phyloP scores from a whole-genome alignment of 2,888 invertebrate species.

The Leucozona laternaria region DNA sequence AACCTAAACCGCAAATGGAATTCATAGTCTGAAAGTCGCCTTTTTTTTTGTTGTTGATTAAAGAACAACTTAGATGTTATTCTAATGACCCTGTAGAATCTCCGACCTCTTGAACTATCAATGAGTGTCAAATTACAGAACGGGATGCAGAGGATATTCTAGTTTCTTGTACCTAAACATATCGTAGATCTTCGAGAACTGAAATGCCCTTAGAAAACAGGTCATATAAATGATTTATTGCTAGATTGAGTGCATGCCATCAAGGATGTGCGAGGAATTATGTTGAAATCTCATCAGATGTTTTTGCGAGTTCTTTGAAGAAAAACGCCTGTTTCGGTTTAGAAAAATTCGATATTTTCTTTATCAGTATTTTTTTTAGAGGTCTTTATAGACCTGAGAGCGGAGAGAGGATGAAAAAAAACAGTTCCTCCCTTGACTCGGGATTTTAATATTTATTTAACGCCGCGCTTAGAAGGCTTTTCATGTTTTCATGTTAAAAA shows the following conservation, averaged over 20 bases:
- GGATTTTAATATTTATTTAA: too few species aligned
- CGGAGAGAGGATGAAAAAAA: too few species aligned
- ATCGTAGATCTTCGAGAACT: slow-evolving; percentile 16
- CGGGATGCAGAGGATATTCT: slow-evolving; percentile 3
- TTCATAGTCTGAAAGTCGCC: slow-evolving; percentile 66
- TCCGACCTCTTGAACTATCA: slow-evolving; percentile 47
- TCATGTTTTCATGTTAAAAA: too few species aligned
- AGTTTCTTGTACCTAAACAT: neutral
- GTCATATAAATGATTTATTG: slow-evolving; percentile 57
- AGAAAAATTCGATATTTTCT: neutral
- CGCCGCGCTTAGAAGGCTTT: too few species aligned
- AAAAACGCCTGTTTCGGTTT: neutral
- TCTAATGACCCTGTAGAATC: slow-evolving; percentile 55
- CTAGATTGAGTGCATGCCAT: slow-evolving; percentile 10
- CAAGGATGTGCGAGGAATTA: neutral
- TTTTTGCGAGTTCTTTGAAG: neutral
- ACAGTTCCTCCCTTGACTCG: too few species aligned
- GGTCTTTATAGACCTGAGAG: too few species aligned
- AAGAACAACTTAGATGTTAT: slow-evolving; percentile 29
- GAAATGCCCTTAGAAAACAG: slow-evolving; percentile 26
- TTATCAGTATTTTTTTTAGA: neutral
- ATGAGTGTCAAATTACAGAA: slow-evolving; percentile 57
- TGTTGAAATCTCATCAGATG: neutral
- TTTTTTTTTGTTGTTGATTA: slow-evolving; percentile 25
- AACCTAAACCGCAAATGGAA: slow-evolving; percentile 61